Conservation (phyloP, 2,113 vertebrate species). For the Arizona elegans region DNA sequence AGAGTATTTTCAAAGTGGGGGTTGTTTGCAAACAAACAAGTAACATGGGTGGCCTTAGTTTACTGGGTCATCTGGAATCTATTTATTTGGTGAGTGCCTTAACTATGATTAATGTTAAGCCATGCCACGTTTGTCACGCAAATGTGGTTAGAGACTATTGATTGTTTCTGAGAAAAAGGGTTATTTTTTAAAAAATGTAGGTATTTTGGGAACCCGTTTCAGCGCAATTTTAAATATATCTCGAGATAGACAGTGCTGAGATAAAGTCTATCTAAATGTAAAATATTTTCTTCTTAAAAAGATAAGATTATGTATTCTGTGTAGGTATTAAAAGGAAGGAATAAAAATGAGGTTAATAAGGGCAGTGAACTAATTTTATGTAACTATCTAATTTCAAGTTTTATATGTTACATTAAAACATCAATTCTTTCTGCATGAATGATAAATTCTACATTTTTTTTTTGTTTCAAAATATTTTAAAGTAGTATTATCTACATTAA, state of each 20-base stretch:
- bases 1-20: not conserved
- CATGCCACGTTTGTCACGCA: not conserved
- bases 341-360: not conserved
- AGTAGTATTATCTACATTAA: not conserved
- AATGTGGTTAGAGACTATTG: not conserved
- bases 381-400: not conserved
- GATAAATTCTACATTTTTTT: not conserved
- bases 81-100: not conserved
- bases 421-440: not conserved
- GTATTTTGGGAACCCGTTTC: not conserved
- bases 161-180: not conserved
- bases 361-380: not conserved
- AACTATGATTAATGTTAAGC: not conserved
- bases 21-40: not conserved
- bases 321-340: not conserved
- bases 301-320: not conserved
- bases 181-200: not conserved
- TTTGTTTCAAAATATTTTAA: not conserved
- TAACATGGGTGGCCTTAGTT: not conserved
- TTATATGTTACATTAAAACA: not conserved
- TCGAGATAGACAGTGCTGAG: not conserved
- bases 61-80: not conserved
- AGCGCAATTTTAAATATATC: not conserved
- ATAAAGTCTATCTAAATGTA: not conserved
- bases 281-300: not conserved